phyloP scores from a whole-genome alignment of 2,113 vertebrate genomes.

The Aplodontia rufa region DNA sequence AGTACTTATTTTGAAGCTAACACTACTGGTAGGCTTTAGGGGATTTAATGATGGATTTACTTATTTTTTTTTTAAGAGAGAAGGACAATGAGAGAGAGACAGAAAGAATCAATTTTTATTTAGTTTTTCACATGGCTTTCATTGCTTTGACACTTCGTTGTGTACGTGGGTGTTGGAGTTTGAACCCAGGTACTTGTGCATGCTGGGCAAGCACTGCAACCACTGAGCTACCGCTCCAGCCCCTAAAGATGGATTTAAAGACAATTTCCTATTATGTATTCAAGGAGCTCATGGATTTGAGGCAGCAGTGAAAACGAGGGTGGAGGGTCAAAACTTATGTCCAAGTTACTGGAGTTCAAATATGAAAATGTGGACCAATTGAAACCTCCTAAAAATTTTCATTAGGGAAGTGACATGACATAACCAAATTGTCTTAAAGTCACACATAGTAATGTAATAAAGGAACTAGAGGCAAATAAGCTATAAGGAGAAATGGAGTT shows the following conservation, averaged over 20 bases:
- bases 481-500: constrained; percentile 23
- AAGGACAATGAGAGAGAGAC: no score
- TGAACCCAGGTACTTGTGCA: no score
- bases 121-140: no score
- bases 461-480: not conserved
- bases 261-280: not conserved
- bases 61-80: no score
- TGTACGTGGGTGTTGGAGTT: no score
- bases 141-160: no score
- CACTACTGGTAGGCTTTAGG: not conserved
- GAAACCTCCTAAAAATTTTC: constrained; percentile 13
- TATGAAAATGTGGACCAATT: constrained; percentile 2
- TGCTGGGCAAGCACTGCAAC: no score
- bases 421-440: constrained; percentile 37
- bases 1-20: not conserved
- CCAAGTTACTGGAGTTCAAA: constrained; percentile 6
- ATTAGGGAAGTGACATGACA: not conserved
- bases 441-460: not conserved
- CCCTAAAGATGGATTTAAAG: not conserved
- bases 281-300: constrained; percentile 24
- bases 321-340: not conserved
- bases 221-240: no score
- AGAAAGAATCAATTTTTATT: no score
- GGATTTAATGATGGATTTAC: constrained; percentile 5
- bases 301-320: not conserved